Percentiles rank a stretch among this genome's conserved stretches.
These are phyloP conservation scores for Cryptocheilus praepositus DNA, from an alignment of 2,888 invertebrate genomes.

Conservation along the genomic window DNA sequence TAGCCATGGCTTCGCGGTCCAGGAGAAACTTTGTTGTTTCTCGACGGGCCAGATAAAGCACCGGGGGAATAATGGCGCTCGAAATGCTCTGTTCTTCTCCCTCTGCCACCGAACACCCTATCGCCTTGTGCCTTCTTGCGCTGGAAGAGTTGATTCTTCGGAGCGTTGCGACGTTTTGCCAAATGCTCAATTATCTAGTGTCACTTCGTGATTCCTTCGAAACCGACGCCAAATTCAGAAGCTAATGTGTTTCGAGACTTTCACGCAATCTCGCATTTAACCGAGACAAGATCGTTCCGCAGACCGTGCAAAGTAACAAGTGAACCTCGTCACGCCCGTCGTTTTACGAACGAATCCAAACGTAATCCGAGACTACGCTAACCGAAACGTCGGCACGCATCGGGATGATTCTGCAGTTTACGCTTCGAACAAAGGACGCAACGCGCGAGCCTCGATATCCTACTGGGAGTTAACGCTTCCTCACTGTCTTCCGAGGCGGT, in stretches of 20 bases:
- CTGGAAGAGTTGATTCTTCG: conserved; percentile 42
- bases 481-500: conserved; percentile 32
- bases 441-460: conserved; percentile 53
- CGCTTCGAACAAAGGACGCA: conserved; percentile 38
- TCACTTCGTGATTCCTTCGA: no score
- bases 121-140: conserved; percentile 10
- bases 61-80: conserved; percentile 54
- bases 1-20: conserved; percentile 47
- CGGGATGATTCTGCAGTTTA: no score
- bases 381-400: no score
- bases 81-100: conserved; percentile 12
- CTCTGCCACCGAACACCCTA: not conserved
- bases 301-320: no score
- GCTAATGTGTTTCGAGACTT: no score
- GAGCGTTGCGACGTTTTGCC: not conserved
- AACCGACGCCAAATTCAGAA: no score
- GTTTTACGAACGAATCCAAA: conserved; percentile 4
- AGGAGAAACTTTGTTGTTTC: conserved; percentile 59
- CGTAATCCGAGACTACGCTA: conserved; percentile 38
- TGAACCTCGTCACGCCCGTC: no score
- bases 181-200: not conserved
- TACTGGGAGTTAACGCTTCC: conserved; percentile 48
- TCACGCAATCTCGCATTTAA: no score
- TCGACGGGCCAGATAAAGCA: conserved; percentile 50
- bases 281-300: no score